A percentile compares a stretch with the other conserved stretches of the same genome.
These are phyloP conservation scores for Mionectes olivaceus DNA, from an alignment of 2,797 vertebrate genomes.

Conservation along the genomic window DNA sequence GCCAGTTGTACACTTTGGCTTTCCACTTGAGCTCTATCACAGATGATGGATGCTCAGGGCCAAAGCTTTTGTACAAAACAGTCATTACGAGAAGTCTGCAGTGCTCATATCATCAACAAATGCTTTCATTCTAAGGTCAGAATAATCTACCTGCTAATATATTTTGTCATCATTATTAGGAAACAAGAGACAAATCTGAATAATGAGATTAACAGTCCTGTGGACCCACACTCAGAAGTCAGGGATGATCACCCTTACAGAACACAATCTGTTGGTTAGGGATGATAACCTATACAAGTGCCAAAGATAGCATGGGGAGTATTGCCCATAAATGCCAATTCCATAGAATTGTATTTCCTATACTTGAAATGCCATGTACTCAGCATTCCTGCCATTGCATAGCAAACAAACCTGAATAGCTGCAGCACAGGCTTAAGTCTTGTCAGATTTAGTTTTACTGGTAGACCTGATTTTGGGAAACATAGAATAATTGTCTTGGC, in stretches of 20 bases:
- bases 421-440: neutral
- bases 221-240: neutral
- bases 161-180: neutral
- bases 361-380: neutral
- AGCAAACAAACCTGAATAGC: neutral
- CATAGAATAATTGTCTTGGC: neutral
- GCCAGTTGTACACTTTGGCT: neutral
- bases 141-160: neutral
- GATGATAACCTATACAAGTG: neutral
- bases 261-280: neutral
- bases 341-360: neutral
- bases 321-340: neutral
- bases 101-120: neutral
- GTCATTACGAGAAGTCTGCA: neutral
- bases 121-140: neutral
- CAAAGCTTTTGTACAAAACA: neutral
- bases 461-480: neutral
- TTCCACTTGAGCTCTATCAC: accelerated
- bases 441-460: neutral
- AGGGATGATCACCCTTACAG: neutral
- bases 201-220: neutral
- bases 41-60: neutral
- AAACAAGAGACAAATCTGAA: neutral
- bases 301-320: neutral
- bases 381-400: neutral